These are phyloP conservation scores for Strix uralensis DNA, from an alignment of 2,113 vertebrate genomes.

Conservation along the genomic window DNA sequence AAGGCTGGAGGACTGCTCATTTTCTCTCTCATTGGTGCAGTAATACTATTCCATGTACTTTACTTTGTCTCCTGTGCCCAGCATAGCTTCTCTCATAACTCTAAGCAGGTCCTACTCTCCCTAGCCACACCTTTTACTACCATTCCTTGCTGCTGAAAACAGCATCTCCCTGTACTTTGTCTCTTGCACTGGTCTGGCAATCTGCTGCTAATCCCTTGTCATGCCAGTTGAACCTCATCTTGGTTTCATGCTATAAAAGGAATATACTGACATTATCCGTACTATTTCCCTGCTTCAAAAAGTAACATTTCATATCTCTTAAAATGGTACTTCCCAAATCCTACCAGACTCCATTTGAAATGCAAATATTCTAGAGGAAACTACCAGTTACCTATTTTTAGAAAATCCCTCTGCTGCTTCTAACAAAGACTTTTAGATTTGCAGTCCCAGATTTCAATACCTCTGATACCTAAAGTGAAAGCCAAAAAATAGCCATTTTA, in stretches of 20 bases:
- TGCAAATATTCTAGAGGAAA: slow-evolving; percentile 31
- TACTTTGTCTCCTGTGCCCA: too few relatives aligned
- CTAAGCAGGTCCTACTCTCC: neutral
- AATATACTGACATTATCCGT: neutral
- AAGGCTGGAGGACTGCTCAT: neutral
- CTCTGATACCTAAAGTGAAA: neutral
- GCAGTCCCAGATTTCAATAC: neutral
- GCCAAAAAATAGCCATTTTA: neutral
- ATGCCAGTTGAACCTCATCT: neutral
- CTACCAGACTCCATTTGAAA: slow-evolving; percentile 1
- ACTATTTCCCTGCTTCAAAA: neutral
- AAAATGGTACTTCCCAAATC: neutral
- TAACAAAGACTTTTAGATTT: slow-evolving; percentile 13
- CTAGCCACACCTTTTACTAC: neutral
- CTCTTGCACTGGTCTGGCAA: neutral
- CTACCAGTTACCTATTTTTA: neutral
- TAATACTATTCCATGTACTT: neutral
- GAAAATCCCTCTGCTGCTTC: neutral
- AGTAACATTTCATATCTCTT: neutral
- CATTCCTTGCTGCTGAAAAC: neutral
- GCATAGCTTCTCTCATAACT: neutral
- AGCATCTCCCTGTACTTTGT: neutral
- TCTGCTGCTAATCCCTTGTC: neutral
- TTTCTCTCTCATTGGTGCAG: neutral
- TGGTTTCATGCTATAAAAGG: neutral